A percentile compares a stretch with the other conserved stretches of the same genome.
These are phyloP conservation scores for Cyprinodon tularosa DNA, from an alignment of 2,113 vertebrate species.

Conservation along the genomic window DNA sequence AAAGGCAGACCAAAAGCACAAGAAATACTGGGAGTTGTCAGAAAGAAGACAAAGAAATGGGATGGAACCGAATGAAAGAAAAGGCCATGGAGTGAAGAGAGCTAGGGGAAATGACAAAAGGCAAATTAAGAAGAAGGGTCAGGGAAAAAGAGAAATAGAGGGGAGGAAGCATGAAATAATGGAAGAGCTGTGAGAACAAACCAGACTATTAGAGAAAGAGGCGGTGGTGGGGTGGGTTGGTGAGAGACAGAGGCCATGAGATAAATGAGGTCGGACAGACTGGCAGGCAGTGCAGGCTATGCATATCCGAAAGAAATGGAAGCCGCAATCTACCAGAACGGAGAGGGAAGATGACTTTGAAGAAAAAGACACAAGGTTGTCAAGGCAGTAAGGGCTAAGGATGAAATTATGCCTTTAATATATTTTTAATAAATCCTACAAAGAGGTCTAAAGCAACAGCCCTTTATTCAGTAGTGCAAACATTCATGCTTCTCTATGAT, in stretches of 20 bases:
- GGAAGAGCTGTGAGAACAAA: constrained; percentile 33
- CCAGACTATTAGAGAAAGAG: constrained; percentile 47
- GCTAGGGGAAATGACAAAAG: constrained; percentile 19
- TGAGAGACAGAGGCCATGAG: constrained; percentile 39
- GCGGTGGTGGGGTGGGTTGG: constrained; percentile 13
- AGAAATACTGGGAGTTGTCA: not conserved
- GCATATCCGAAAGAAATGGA: constrained; percentile 29
- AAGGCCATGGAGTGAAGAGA: constrained; percentile 5
- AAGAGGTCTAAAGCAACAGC: constrained; percentile 5
- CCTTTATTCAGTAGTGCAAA: not conserved
- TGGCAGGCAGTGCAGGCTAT: constrained; percentile 20
- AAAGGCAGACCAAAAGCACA: constrained; percentile 2
- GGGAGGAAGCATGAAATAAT: constrained; percentile 32
- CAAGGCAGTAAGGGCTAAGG: constrained; percentile 7
- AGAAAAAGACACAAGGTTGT: constrained; percentile 27
- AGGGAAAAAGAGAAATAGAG: constrained; percentile 2
- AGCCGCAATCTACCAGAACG: constrained; percentile 19
- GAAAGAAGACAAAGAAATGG: not conserved
- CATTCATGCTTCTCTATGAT: not conserved
- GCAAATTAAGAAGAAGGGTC: constrained; percentile 11
- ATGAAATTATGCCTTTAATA: constrained; percentile 12
- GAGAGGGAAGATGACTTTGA: constrained; percentile 27
- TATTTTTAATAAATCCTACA: constrained; percentile 20
- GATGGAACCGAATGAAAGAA: constrained; percentile 13
- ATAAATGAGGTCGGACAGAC: constrained; percentile 52